Conservation (phyloP, 2,113 vertebrate species). For the Urocitellus parryii region DNA sequence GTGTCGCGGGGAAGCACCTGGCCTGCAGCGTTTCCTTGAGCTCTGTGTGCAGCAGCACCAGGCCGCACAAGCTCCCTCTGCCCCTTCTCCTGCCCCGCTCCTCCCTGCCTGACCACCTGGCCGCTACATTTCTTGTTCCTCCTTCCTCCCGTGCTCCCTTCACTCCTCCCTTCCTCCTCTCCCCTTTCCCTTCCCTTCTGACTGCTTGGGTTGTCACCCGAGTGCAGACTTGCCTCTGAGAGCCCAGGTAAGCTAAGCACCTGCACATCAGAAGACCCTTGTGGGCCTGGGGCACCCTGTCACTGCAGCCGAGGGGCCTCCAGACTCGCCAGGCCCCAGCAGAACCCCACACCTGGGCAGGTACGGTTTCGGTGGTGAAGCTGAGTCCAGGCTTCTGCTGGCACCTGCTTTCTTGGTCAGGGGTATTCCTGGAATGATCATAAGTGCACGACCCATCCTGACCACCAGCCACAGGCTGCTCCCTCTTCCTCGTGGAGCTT, state of each 20-base stretch:
- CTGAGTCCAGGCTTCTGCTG: not conserved
- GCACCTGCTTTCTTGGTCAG: not conserved
- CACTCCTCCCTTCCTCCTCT: too few relatives aligned
- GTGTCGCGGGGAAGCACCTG: too few relatives aligned
- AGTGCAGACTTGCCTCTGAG: not conserved
- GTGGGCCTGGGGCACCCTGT: not conserved
- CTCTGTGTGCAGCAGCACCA: not conserved
- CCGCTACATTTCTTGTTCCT: too few relatives aligned
- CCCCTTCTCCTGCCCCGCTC: too few relatives aligned
- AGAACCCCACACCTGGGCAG: not conserved
- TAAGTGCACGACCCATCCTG: fast-evolving
- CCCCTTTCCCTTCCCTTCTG: not conserved
- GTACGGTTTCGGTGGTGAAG: not conserved
- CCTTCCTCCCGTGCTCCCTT: not conserved
- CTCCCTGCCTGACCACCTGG: too few relatives aligned
- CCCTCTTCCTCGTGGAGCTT: not conserved
- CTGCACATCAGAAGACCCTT: fast-evolving
- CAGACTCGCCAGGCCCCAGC: not conserved
- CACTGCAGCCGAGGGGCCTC: not conserved
- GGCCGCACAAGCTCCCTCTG: too few relatives aligned
- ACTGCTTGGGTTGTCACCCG: not conserved
- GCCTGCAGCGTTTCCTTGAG: too few relatives aligned
- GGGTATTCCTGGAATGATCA: not conserved
- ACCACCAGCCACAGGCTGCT: not conserved
- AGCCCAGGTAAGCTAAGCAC: not conserved